Evolutionary conservation across 2,797 vertebrate species (phyloP).

Genomic region (Hypotaenidia okinawae): DNA sequence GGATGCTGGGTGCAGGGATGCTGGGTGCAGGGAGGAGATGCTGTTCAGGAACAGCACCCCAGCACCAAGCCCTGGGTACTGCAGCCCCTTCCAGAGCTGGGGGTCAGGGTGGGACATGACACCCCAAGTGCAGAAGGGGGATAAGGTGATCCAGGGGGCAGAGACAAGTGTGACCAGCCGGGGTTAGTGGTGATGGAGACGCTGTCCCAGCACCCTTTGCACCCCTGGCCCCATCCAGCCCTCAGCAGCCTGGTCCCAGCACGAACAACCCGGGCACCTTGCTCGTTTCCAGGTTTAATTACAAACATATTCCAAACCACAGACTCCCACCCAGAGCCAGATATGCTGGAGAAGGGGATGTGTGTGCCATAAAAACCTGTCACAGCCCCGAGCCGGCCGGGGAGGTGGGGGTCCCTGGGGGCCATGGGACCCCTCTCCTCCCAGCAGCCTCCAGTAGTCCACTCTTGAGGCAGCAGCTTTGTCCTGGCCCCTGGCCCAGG

Average conservation of each 20-base stretch:
- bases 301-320: conserved; percentile 45
- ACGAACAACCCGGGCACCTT: background rate
- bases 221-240: fast-evolving
- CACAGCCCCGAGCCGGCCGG: background rate
- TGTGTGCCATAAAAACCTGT: background rate
- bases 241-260: background rate
- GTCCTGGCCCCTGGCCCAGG: background rate
- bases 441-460: background rate
- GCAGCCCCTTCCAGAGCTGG: background rate
- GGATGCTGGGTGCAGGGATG: no score
- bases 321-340: fast-evolving
- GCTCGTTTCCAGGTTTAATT: conserved; percentile 64
- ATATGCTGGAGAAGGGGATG: background rate
- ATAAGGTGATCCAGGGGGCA: background rate
- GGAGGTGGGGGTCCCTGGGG: no score
- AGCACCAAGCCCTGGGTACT: background rate
- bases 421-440: background rate
- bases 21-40: background rate
- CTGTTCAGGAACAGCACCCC: fast-evolving
- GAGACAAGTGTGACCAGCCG: background rate
- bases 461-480: background rate
- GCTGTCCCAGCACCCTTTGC: background rate
- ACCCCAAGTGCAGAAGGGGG: no score
- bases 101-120: no score
- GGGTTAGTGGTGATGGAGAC: background rate